Conservation (phyloP, 2,888 invertebrate species). For the Epirrhoe tristata region DNA sequence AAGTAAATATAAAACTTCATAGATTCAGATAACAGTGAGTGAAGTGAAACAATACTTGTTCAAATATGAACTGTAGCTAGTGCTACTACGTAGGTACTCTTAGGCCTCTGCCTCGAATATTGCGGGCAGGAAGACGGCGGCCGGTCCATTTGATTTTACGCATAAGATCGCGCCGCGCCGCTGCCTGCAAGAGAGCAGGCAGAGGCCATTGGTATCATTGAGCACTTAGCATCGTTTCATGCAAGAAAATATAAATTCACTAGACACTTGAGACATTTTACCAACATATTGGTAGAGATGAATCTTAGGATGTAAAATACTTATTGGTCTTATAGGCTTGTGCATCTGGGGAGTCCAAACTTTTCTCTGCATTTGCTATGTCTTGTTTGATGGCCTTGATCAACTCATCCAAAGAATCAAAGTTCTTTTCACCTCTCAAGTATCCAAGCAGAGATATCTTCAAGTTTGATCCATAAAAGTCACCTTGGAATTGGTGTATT, state of each 20-base stretch:
- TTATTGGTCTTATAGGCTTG: constrained; percentile 76
- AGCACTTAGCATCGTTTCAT: background rate
- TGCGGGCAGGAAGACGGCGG: too few relatives aligned
- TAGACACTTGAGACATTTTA: background rate
- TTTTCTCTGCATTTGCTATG: constrained; percentile 87
- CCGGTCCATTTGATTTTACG: too few relatives aligned
- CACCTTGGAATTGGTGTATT: constrained; percentile 91
- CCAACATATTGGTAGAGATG: background rate
- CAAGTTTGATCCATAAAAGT: constrained; percentile 94
- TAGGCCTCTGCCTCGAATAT: too few relatives aligned
- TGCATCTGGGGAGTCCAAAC: constrained; percentile 85
- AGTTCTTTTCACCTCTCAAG: constrained; percentile 93
- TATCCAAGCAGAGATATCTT: constrained; percentile 93
- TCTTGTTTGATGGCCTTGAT: constrained; percentile 92
- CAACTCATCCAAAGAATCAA: constrained; percentile 90
- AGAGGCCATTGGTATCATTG: background rate
- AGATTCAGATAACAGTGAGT: background rate
- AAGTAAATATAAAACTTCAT: constrained; percentile 19
- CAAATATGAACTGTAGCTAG: constrained; percentile 10
- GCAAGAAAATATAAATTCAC: background rate
- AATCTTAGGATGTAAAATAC: constrained; percentile 74
- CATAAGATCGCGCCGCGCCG: too few relatives aligned
- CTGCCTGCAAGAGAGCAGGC: too few relatives aligned
- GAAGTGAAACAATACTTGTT: background rate
- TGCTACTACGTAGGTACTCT: too few relatives aligned